Evolutionary conservation across 2,113 vertebrate species (phyloP).

Genomic region (Sula dactylatra): DNA sequence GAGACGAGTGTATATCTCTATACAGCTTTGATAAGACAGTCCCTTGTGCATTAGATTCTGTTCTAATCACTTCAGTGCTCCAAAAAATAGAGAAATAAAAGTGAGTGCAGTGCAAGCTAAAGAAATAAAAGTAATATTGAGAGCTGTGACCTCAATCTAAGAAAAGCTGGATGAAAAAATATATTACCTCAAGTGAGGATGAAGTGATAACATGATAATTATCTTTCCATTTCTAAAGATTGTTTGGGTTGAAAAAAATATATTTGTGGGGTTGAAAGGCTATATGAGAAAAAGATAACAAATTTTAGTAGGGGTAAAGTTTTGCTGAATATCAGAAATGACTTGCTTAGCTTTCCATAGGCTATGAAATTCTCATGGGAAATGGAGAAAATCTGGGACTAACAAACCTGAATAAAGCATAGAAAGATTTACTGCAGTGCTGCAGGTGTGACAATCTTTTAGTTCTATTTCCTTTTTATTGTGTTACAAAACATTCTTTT

Average conservation of each 20-base stretch:
- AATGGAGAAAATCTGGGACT: neutral
- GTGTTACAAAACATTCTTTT: neutral
- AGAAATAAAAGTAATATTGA: neutral
- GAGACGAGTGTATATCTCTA: neutral
- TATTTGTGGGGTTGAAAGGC: neutral
- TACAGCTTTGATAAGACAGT: neutral
- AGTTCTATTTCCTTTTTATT: neutral
- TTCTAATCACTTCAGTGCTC: neutral
- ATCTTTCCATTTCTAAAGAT: neutral
- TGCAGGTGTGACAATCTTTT: neutral
- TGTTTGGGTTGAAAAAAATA: neutral
- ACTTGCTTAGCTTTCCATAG: neutral
- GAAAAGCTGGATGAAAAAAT: neutral
- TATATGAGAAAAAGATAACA: neutral
- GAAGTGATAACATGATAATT: neutral
- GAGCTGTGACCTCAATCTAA: neutral
- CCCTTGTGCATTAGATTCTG: neutral
- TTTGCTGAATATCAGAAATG: neutral
- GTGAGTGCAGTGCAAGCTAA: neutral
- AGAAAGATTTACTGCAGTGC: neutral
- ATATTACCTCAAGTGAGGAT: neutral
- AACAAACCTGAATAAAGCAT: neutral
- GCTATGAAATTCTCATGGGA: neutral
- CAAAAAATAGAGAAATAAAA: neutral
- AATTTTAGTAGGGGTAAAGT: neutral